A percentile compares a stretch with the other conserved stretches of the same genome.
phyloP scores from a whole-genome alignment of 2,797 vertebrate species.

The Notolabrus celidotus region DNA sequence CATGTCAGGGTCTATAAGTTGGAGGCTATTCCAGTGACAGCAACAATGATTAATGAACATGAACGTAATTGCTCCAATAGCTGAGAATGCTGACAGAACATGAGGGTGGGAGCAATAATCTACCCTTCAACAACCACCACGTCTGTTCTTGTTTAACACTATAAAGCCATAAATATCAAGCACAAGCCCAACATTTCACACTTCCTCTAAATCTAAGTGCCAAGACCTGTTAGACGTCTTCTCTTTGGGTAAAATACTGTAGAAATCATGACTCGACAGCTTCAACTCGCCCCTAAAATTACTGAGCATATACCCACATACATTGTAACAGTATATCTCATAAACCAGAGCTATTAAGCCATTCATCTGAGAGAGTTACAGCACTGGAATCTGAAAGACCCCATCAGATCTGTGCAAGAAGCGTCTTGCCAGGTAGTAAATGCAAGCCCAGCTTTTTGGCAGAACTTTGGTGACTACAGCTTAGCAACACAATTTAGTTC shows the following conservation, averaged over 20 bases:
- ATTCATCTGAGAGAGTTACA: constrained; percentile 53
- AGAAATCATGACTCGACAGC: not conserved
- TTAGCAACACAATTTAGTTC: constrained; percentile 49
- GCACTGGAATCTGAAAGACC: constrained; percentile 19
- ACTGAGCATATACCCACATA: not conserved
- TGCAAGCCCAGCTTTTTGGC: constrained; percentile 50
- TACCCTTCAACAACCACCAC: constrained; percentile 44
- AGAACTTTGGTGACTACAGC: constrained; percentile 41
- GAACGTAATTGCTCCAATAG: constrained; percentile 55
- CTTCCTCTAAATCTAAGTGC: constrained; percentile 22
- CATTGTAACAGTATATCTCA: constrained; percentile 24
- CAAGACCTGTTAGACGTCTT: constrained; percentile 21
- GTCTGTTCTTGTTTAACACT: constrained; percentile 56
- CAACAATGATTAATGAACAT: constrained; percentile 69
- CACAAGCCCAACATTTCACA: constrained; percentile 43
- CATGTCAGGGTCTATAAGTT: constrained; percentile 51
- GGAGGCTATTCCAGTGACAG: constrained; percentile 47
- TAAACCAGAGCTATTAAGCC: constrained; percentile 16
- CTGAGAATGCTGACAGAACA: constrained; percentile 54
- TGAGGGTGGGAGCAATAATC: constrained; percentile 62
- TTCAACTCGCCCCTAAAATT: constrained; percentile 18
- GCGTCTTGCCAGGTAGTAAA: constrained; percentile 58
- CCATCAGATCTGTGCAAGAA: constrained; percentile 26
- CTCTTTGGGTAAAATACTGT: constrained; percentile 10
- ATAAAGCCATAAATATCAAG: constrained; percentile 51